A percentile compares a stretch with the other conserved stretches of the same genome.
phyloP scores from a whole-genome alignment of 2,797 vertebrate genomes.

The Thunnus albacares region DNA sequence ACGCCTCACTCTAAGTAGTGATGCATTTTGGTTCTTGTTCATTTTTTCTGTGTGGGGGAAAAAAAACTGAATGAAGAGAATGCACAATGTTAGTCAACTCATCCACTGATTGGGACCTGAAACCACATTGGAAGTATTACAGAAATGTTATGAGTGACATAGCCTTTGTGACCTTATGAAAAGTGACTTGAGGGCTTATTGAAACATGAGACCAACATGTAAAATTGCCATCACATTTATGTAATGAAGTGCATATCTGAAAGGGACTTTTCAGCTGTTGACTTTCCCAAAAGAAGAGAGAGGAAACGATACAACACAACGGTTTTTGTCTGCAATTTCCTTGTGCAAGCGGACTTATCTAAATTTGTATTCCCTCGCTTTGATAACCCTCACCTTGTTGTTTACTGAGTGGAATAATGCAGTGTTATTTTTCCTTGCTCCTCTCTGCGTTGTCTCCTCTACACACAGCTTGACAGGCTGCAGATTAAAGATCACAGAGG shows the following conservation, averaged over 20 bases:
- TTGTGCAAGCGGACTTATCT: conserved; percentile 39
- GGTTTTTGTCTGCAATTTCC: conserved; percentile 32
- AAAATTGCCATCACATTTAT: not conserved
- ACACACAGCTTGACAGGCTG: conserved; percentile 39
- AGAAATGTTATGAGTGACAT: not conserved
- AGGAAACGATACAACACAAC: not conserved
- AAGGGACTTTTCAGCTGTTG: not conserved
- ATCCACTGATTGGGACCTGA: no score
- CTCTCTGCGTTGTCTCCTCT: conserved; percentile 2
- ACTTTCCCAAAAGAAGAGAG: not conserved
- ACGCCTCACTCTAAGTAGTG: no score
- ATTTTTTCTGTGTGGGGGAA: no score
- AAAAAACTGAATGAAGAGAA: not conserved
- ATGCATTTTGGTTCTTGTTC: no score
- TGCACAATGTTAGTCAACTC: not conserved
- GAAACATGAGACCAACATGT: not conserved
- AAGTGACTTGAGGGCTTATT: not conserved
- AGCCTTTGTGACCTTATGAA: not conserved
- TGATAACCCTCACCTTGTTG: conserved; percentile 41
- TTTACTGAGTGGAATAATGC: conserved; percentile 52
- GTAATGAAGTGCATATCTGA: not conserved
- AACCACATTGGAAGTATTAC: not conserved
- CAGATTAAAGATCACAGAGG: conserved; percentile 53
- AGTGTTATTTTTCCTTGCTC: conserved; percentile 2
- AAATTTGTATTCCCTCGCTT: conserved; percentile 36